Evolutionary conservation across 2,113 vertebrate genomes (phyloP).

Genomic region (Otocyon megalotis): DNA sequence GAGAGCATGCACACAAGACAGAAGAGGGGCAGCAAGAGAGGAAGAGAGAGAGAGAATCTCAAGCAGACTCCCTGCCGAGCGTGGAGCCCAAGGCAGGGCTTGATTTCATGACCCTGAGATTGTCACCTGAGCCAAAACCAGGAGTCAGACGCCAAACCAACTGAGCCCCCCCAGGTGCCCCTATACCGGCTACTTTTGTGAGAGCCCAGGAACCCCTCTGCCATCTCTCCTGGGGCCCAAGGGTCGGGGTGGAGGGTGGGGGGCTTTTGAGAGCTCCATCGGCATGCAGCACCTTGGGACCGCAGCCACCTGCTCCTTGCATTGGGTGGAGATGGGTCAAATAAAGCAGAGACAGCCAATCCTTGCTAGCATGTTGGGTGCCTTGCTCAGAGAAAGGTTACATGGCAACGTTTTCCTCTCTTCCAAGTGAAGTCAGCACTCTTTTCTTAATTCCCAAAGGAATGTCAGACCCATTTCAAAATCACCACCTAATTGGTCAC

Average conservation of each 20-base stretch:
- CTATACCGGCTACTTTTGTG: neutral
- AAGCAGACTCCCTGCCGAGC: neutral
- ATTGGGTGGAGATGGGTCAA: neutral
- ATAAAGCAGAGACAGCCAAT: neutral
- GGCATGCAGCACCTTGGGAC: neutral
- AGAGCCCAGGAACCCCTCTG: neutral
- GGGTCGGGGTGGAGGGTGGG: neutral
- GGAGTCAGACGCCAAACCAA: neutral
- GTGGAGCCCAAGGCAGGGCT: neutral
- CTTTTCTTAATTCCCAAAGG: slow-evolving; percentile 9
- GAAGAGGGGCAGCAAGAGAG: neutral
- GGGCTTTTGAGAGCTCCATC: neutral
- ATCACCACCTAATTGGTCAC: neutral
- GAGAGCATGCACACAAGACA: neutral
- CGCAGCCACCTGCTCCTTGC: neutral
- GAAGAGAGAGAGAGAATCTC: neutral
- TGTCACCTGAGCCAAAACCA: neutral
- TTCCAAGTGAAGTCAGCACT: neutral
- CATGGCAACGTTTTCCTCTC: neutral
- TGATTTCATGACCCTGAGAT: neutral
- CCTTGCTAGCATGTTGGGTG: neutral
- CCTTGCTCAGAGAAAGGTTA: neutral
- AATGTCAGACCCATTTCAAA: neutral
- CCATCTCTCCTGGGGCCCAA: neutral
- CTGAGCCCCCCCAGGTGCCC: neutral